Evolutionary conservation across 2,797 vertebrate species (phyloP), one percentile per base, ranked within the genome.

Genomic region (Mus spretus): DNA sequence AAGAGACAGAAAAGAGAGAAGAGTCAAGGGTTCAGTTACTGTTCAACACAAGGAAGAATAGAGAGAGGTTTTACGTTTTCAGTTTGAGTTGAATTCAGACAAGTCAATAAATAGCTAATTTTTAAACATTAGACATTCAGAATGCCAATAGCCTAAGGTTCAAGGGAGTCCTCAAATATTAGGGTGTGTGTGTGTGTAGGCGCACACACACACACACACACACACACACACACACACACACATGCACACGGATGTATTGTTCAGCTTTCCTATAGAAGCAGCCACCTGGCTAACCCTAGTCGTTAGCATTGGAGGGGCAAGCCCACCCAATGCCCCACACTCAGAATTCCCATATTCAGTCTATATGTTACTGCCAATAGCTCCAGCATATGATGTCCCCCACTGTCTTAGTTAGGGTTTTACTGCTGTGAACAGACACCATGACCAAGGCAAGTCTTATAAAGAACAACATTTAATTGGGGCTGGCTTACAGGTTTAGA

Each of bases 351-450:
- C 47, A 44, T 50, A 26, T 3, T 87, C 37, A 26, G 14, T 24
- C 63, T 37, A 13, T 79, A 17, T 28, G 22, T 37, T 34, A 31
- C 17, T 47, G 72, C 34, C 11, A 47, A 20, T 22, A 19, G 31
- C 59, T 65, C 12, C 0, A 0, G 15, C 26, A 1, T 11, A 2
- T 0, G 1, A 26, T 10, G 34, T 78, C 22, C 19, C 37, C 40
- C 17, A 61, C 59, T 61, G 59, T 61, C 22, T 24, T 61, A 61
- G 59, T 61, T 61, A 61, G 59, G 9, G 59, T 61, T 61, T 61
- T 61, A 61, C 59, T 61, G 22, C 59, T 61, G 22, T 61, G 8
- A 61, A 61, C 59, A 61, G 59, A 61, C 59, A 61, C 59, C 59
- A 26, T 61, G 22, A 61, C 59, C 22, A 61, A 61, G 59, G 59